Base-by-base conservation (phyloP, 1,140 invertebrate species). In the Anoplophora glabripennis region DNA sequence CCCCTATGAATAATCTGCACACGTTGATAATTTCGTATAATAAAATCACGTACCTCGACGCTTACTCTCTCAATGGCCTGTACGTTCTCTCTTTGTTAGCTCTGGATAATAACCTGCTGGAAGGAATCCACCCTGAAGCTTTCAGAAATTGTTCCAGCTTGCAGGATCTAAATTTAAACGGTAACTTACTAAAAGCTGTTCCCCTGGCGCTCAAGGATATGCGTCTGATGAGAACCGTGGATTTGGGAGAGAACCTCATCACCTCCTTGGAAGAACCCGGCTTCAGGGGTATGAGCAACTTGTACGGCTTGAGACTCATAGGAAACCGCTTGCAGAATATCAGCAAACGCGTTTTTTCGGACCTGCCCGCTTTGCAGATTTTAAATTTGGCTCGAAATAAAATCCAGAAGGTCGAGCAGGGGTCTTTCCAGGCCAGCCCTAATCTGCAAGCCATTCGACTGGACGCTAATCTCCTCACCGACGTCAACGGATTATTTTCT, bases 311-410 rank as follows among this genome's bases (percentile, higher is more conserved):
- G 34, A 80, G 92, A 10, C 77, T 96, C 54, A 91, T 93, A 51
- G 91, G 91, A 59, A 96, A 96, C 79, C 87, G 88, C 68, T 79
- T 96, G 58, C 88, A 90, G 72, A 93, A 93, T 70, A 84, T 96
- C 44, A 89, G 86, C 28, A 89, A 89, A 71, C 83, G 86, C 28
- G 84, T 87, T 10, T 93, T 96, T 71, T 78, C 84, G n/a, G 84
- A 90, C 64, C 75, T 94, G 57, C 89, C 90, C 11, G 85, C 85
- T 3, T 77, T 96, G 38, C 90, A 93, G 75, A 92, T 94, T 65
- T 79, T 96, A 44, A 95, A 95, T 80, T 80, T 96, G 61, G 91
- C 92, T 9, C 83, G 89, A 58, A 96, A 96, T 80, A 85, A 83
- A 72, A 86, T 96, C 17, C 81, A 85, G 42, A 81, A 82, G 56